phyloP scores from a whole-genome alignment of 2,888 invertebrate genomes.

The Stenodera caucasica region DNA sequence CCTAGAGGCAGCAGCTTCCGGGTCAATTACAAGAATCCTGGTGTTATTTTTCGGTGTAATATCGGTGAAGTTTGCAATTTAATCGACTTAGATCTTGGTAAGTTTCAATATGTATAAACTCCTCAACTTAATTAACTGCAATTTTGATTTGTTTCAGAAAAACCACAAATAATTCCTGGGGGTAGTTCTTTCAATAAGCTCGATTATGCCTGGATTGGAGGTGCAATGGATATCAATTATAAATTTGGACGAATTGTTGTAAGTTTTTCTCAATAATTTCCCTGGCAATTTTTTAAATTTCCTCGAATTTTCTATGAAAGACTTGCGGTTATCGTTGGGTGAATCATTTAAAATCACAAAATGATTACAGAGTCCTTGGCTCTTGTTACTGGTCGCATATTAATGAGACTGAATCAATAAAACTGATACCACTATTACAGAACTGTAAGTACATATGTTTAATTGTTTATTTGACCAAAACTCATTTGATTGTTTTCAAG shows the following conservation, averaged over 20 bases:
- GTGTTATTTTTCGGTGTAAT: constrained; percentile 46
- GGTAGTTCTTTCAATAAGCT: constrained; percentile 13
- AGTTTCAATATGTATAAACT: too few relatives aligned
- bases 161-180: not conserved
- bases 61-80: constrained; percentile 39
- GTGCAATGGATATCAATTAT: constrained; percentile 50
- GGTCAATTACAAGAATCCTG: constrained; percentile 41
- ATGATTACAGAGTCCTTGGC: constrained; percentile 44
- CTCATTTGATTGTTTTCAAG: constrained; percentile 7
- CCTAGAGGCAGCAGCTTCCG: constrained; percentile 43
- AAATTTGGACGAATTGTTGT: constrained; percentile 45
- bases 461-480: too few relatives aligned
- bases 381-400: constrained; percentile 47
- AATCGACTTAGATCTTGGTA: constrained; percentile 40
- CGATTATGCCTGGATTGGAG: constrained; percentile 52
- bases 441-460: too few relatives aligned
- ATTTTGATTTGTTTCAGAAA: too few relatives aligned
- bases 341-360: constrained; percentile 7
- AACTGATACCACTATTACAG: constrained; percentile 36
- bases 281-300: constrained; percentile 9
- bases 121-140: too few relatives aligned
- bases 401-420: constrained; percentile 30
- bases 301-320: constrained; percentile 22
- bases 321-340: constrained; percentile 31
- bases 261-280: constrained; percentile 29